A percentile compares a stretch with the other conserved stretches of the same genome.
Conservation (phyloP, 2,888 invertebrate genomes). For the Amphipoea lucens region DNA sequence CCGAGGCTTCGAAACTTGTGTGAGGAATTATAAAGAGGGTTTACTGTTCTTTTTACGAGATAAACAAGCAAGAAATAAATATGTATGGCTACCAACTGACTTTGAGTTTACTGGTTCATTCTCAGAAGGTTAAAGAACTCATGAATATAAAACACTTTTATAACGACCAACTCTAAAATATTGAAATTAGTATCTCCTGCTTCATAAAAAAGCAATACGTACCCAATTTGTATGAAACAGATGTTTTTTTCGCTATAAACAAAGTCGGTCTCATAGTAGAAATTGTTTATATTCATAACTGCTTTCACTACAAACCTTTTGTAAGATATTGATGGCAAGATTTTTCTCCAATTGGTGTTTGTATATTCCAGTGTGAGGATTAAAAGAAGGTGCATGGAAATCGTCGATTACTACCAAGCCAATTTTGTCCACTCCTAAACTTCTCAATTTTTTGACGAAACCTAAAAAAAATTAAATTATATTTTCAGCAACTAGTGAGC, state of each 20-base stretch:
- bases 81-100: background rate
- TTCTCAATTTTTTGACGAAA: slow-evolving; percentile 92
- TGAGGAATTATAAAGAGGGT: slow-evolving; percentile 25
- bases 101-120: slow-evolving; percentile 27
- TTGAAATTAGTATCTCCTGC: background rate
- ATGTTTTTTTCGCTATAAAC: background rate
- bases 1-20: slow-evolving; percentile 22
- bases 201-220: background rate
- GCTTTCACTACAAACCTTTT: slow-evolving; percentile 69
- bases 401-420: slow-evolving; percentile 87
- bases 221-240: background rate
- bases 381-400: slow-evolving; percentile 86
- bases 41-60: slow-evolving; percentile 14
- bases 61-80: slow-evolving; percentile 15
- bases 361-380: slow-evolving; percentile 84
- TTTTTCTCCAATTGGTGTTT: slow-evolving; percentile 90
- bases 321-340: slow-evolving; percentile 92
- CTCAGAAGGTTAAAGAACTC: slow-evolving; percentile 11
- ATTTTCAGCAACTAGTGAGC: background rate
- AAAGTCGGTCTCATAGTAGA: background rate
- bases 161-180: background rate
- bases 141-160: slow-evolving; percentile 29
- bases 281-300: background rate
- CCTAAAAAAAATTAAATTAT: slow-evolving; percentile 81
- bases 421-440: slow-evolving; percentile 88